A percentile compares a stretch with the other conserved stretches of the same genome.
phyloP scores from a whole-genome alignment of 2,888 invertebrate genomes.

The Meghimatium bilineatum region DNA sequence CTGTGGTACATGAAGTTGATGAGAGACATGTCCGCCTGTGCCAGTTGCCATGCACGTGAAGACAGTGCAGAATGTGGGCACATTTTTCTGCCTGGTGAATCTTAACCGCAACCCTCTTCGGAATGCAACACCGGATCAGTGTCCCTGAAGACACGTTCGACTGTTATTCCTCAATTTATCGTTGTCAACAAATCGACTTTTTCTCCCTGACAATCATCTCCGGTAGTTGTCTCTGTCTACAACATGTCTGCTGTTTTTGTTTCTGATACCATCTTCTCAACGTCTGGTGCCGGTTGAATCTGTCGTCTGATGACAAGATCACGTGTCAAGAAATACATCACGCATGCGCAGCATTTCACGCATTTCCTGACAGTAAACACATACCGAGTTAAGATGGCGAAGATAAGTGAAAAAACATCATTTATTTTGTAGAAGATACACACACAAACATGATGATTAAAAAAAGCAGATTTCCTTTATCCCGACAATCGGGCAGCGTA shows the following conservation, averaged over 20 bases:
- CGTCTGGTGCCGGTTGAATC: neutral
- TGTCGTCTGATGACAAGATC: conserved; percentile 18
- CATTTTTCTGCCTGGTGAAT: too few relatives aligned
- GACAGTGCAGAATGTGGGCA: too few relatives aligned
- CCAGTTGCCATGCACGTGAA: too few relatives aligned
- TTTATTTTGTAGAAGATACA: too few relatives aligned
- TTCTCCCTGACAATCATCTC: neutral
- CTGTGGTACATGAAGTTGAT: too few relatives aligned
- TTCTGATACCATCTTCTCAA: neutral
- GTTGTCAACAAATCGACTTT: neutral
- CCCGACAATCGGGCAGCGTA: too few relatives aligned
- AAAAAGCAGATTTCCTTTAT: too few relatives aligned
- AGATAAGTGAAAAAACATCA: too few relatives aligned
- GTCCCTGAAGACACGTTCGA: neutral
- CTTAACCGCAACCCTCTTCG: neutral
- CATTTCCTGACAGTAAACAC: neutral
- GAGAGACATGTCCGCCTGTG: too few relatives aligned
- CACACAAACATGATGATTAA: too few relatives aligned
- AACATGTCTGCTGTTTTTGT: neutral
- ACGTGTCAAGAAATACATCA: conserved; percentile 10
- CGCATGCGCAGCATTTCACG: neutral
- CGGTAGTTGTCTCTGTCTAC: neutral
- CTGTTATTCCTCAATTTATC: neutral
- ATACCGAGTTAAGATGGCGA: neutral
- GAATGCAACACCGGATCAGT: neutral